Evolutionary conservation across 2,797 vertebrate genomes (phyloP).

Genomic region (Argentina silus): DNA sequence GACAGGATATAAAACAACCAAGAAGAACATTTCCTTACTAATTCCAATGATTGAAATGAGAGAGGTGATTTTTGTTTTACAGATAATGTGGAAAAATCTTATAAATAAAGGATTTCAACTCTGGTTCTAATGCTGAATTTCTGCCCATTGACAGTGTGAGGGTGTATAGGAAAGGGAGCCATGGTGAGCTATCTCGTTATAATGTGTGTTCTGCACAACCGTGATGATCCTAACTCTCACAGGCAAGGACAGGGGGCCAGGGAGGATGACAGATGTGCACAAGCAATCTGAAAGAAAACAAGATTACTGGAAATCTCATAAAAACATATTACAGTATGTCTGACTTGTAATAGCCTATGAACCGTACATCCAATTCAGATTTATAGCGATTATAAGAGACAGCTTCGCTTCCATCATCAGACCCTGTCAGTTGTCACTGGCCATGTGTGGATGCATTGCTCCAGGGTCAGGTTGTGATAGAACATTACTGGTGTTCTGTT

Average conservation of each 20-base stretch:
- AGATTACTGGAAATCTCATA: slow-evolving; percentile 70
- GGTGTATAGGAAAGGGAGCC: background rate
- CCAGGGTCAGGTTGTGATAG: slow-evolving; percentile 17
- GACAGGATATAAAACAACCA: too few species aligned
- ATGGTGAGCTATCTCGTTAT: background rate
- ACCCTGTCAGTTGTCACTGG: slow-evolving; percentile 38
- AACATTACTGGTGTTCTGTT: slow-evolving; percentile 41
- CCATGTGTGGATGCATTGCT: slow-evolving; percentile 57
- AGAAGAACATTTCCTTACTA: background rate
- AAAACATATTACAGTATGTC: slow-evolving; percentile 56
- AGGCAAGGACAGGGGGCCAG: slow-evolving; percentile 10
- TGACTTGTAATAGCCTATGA: slow-evolving; percentile 51
- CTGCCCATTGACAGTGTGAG: background rate
- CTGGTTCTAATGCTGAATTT: background rate
- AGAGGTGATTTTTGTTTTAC: background rate
- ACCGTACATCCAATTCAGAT: slow-evolving; percentile 65
- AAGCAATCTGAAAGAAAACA: slow-evolving; percentile 54
- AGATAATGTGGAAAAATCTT: too few species aligned
- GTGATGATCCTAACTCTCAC: background rate
- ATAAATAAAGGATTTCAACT: background rate
- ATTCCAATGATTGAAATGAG: background rate
- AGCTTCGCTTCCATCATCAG: slow-evolving; percentile 46
- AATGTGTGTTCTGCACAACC: background rate
- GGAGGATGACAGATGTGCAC: slow-evolving; percentile 42
- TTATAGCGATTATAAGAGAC: slow-evolving; percentile 65